Percentiles rank a stretch among this genome's conserved stretches.
Conservation (phyloP, 2,797 vertebrate genomes). For the Microtus californicus region DNA sequence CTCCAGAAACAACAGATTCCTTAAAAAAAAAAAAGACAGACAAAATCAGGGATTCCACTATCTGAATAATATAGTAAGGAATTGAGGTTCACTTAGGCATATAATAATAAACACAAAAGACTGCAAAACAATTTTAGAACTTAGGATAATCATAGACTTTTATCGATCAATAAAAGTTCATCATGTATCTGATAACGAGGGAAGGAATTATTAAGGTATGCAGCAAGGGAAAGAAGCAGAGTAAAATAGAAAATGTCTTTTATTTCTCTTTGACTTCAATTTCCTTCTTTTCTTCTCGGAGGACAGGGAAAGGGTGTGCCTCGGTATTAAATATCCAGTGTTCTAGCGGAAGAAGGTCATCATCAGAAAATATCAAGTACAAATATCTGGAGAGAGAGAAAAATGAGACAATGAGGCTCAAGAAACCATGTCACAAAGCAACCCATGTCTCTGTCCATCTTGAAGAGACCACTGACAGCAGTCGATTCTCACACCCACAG, state of each 20-base stretch:
- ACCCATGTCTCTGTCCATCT: neutral
- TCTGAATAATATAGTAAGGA: constrained; percentile 72
- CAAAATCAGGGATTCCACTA: constrained; percentile 37
- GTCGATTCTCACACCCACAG: neutral
- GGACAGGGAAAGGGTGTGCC: constrained; percentile 96
- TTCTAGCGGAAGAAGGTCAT: constrained; percentile 96
- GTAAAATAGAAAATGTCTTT: constrained; percentile 76
- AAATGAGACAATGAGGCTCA: neutral
- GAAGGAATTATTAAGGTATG: constrained; percentile 82
- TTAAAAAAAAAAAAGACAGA: constrained; percentile 22
- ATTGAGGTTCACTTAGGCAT: constrained; percentile 74
- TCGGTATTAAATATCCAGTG: constrained; percentile 99
- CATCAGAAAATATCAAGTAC: constrained; percentile 97
- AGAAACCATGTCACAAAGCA: neutral
- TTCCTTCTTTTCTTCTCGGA: constrained; percentile 89
- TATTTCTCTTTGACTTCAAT: constrained; percentile 85
- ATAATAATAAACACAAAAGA: constrained; percentile 85
- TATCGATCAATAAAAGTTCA: constrained; percentile 79
- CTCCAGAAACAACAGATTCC: constrained; percentile 76
- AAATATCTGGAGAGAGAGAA: constrained; percentile 91
- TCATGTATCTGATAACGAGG: constrained; percentile 80
- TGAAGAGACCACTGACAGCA: neutral
- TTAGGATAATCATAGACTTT: constrained; percentile 80
- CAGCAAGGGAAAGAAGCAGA: constrained; percentile 81
- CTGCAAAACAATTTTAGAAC: constrained; percentile 89